phyloP scores from a whole-genome alignment of 2,888 invertebrate species.

The Drosophila vallismaia region DNA sequence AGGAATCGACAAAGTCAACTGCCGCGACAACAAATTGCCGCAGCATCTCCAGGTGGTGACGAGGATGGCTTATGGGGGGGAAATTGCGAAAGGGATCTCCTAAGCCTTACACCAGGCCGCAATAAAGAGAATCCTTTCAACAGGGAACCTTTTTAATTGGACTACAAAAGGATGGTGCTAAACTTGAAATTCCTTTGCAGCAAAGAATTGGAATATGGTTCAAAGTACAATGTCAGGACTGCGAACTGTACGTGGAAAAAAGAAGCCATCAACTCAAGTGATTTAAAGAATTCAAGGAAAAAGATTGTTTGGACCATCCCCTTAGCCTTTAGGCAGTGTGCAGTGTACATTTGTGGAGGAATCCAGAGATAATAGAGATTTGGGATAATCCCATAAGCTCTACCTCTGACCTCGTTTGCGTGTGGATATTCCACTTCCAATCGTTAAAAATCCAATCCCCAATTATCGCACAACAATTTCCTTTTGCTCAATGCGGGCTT shows the following conservation, averaged over 20 bases:
- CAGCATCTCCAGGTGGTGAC: slow-evolving; percentile 41
- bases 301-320: slow-evolving; percentile 32
- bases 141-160: slow-evolving; percentile 62
- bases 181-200: slow-evolving; percentile 31
- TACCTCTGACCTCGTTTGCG: slow-evolving; percentile 27
- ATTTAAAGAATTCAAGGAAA: slow-evolving; percentile 42
- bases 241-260: slow-evolving; percentile 38
- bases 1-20: slow-evolving; percentile 57
- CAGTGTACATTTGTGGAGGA: no score
- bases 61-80: slow-evolving; percentile 5
- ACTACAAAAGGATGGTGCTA: slow-evolving; percentile 53
- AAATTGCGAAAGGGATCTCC: slow-evolving; percentile 23
- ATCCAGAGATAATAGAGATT: slow-evolving; percentile 20
- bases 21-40: slow-evolving; percentile 75
- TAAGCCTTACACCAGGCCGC: slow-evolving; percentile 10
- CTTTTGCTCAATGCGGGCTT: slow-evolving; percentile 33
- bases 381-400: slow-evolving; percentile 42
- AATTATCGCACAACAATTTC: slow-evolving; percentile 66
- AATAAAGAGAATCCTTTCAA: slow-evolving; percentile 49
- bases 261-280: slow-evolving; percentile 66
- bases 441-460: slow-evolving; percentile 45
- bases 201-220: slow-evolving; percentile 47
- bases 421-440: slow-evolving; percentile 8
- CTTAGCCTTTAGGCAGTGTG: no score
- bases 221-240: slow-evolving; percentile 54